Evolutionary conservation across 2,797 vertebrate species (phyloP).

Genomic region (Propithecus deckenii): DNA sequence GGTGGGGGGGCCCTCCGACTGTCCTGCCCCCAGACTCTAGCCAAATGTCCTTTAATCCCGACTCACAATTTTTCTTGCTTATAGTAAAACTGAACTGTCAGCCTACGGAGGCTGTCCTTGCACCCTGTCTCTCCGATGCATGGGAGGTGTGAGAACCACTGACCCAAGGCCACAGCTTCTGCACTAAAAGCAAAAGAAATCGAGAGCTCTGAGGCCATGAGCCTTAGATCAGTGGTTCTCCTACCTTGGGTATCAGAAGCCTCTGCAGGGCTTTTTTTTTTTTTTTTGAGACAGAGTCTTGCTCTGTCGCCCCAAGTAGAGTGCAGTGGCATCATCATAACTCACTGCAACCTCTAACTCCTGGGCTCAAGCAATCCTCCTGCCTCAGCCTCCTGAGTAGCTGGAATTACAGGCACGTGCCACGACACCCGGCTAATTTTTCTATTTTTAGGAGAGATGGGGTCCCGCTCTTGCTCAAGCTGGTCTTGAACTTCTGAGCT

Average conservation of each 20-base stretch:
- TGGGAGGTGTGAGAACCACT: not conserved
- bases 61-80: not conserved
- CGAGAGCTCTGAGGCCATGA: rapidly evolving
- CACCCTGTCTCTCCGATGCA: rapidly evolving
- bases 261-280: not conserved
- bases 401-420: too few relatives aligned
- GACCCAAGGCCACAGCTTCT: not conserved
- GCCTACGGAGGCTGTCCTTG: rapidly evolving
- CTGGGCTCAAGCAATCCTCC: too few relatives aligned
- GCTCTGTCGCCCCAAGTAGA: too few relatives aligned
- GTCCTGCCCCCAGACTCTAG: not conserved
- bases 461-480: too few relatives aligned
- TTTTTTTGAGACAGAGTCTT: too few relatives aligned
- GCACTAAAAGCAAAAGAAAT: rapidly evolving
- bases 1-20: rapidly evolving
- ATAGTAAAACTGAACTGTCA: rapidly evolving
- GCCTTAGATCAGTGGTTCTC: not conserved
- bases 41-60: rapidly evolving
- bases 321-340: too few relatives aligned
- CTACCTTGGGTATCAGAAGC: rapidly evolving
- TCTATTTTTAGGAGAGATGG: too few relatives aligned
- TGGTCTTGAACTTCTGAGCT: too few relatives aligned
- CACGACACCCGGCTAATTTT: too few relatives aligned
- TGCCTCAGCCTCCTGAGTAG: too few relatives aligned
- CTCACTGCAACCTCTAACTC: too few relatives aligned